Conservation (phyloP, 2,797 vertebrate species). For the Chanos chanos region DNA sequence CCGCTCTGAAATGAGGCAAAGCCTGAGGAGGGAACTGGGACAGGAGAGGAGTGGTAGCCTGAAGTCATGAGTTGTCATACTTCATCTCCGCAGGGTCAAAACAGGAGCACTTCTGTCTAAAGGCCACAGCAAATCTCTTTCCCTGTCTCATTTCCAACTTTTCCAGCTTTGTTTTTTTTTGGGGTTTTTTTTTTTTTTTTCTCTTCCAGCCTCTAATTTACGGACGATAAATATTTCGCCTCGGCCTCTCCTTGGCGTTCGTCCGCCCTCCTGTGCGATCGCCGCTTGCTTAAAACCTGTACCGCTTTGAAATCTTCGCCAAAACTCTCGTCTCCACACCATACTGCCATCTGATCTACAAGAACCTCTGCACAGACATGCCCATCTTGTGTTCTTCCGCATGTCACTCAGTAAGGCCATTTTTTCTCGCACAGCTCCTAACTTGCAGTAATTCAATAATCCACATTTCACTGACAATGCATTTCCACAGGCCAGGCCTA, state of each 20-base stretch:
- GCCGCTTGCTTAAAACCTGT: too few relatives aligned
- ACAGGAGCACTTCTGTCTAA: neutral
- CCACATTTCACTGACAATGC: neutral
- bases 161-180: too few relatives aligned
- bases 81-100: neutral
- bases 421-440: too few relatives aligned
- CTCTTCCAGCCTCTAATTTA: too few relatives aligned
- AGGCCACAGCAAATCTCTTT: too few relatives aligned
- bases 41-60: constrained; percentile 36
- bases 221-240: too few relatives aligned
- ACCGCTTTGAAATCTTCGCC: neutral
- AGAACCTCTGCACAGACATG: neutral
- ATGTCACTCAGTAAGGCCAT: neutral
- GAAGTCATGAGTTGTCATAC: constrained; percentile 21
- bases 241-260: too few relatives aligned
- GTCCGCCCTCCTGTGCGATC: too few relatives aligned
- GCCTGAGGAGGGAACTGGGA: constrained; percentile 21
- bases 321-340: neutral
- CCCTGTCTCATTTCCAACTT: too few relatives aligned
- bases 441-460: too few relatives aligned
- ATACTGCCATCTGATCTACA: neutral
- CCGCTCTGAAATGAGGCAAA: constrained; percentile 14
- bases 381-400: neutral
- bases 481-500: neutral
- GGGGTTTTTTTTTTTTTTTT: too few relatives aligned